Percentiles rank a stretch among this genome's conserved stretches.
phyloP scores from a whole-genome alignment of 2,888 invertebrate genomes.

The Andrena bicolor region DNA sequence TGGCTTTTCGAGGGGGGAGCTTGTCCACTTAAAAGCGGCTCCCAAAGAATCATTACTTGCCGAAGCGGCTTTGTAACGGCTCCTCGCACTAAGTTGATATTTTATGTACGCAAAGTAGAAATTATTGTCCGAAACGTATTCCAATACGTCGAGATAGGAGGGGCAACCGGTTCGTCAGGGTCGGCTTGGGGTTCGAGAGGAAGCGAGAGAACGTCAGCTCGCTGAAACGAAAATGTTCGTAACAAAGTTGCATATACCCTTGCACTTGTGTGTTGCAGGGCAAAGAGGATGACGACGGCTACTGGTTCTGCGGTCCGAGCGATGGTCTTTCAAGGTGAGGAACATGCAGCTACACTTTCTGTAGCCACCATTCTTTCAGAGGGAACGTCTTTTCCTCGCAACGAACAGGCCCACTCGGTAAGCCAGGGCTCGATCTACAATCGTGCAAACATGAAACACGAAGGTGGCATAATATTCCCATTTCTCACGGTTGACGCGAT shows the following conservation, averaged over 20 bases:
- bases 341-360: no score
- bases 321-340: no score
- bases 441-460: conserved; percentile 8
- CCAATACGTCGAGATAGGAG: conserved; percentile 65
- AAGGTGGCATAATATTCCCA: conserved; percentile 63
- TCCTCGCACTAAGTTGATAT: conserved; percentile 55
- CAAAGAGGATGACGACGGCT: conserved; percentile 50
- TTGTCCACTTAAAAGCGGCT: conserved; percentile 49
- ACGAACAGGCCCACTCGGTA: no score
- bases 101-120: conserved; percentile 59
- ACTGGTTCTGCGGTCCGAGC: conserved; percentile 12
- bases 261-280: conserved; percentile 52
- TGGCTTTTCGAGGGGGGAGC: conserved; percentile 1
- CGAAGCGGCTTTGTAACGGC: conserved; percentile 48
- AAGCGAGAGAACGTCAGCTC: conserved; percentile 32
- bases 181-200: conserved; percentile 28
- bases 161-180: conserved; percentile 69
- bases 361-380: no score
- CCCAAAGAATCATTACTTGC: conserved; percentile 47
- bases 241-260: conserved; percentile 65
- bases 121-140: conserved; percentile 69
- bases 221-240: conserved; percentile 52
- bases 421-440: background rate
- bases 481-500: conserved; percentile 66
- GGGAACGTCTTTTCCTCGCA: background rate